Base-by-base conservation (phyloP, 2,113 vertebrate genomes). In the Tupaia chinensis region DNA sequence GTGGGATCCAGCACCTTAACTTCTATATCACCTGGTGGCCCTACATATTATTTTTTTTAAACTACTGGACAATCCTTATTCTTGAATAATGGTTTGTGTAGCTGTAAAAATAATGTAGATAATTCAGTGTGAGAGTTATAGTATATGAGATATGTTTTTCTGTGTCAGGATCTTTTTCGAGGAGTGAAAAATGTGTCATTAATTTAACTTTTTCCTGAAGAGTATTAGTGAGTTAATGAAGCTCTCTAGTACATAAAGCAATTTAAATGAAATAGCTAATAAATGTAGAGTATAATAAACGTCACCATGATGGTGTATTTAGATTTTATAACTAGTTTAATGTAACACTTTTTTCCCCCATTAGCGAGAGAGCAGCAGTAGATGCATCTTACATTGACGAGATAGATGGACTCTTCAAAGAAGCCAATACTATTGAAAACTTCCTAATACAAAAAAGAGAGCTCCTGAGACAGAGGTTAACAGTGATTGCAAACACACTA, bases 371-470 rank as follows among this genome's bases (percentile, higher is more conserved):
- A 98, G 97, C 98, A 97, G 95, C 97, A 3, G 81, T 98, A 97
- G 98, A 99, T 95, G 97, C 97, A 93, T 98, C 98, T 81, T 97
- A 97, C 3, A 77, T 99, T 79, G 97, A 97, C 0, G 98, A 98
- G 68, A 94, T 98, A 93, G 98, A 99, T 84, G 98, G 65, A 93
- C 98, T 99, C 97, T 93, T 98, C 88, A 97, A 97, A 95, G 98
- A 99, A 98, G 98, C 98, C 0, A 97, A 66, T 87, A 91, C 83
- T 95, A 68, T 99, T 90, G 98, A 99, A 96, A 97, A 92, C 34
- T 98, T 98, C 80, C 96, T 99, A 68, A 95, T 98, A 76, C 97
- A 98, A 94, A 99, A 98, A 93, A 98, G 93, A 87, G 98, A 99
- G 83, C 95, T 92, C 32, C 93, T 99, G 93, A 98, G 97, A 79